phyloP scores from a whole-genome alignment of 2,888 invertebrate species.

The Tanypteryx hageni region DNA sequence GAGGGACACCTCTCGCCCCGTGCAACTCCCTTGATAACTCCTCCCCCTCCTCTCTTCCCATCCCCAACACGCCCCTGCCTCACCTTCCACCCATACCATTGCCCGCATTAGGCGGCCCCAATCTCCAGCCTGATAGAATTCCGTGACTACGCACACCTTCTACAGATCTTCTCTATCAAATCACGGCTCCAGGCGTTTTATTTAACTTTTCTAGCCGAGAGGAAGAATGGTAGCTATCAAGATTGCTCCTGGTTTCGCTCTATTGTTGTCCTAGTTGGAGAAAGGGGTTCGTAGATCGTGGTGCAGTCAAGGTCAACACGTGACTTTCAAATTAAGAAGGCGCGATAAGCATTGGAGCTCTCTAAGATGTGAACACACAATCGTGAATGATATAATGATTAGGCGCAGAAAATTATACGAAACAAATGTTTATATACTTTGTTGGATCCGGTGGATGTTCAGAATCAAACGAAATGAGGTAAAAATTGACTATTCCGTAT shows the following conservation, averaged over 20 bases:
- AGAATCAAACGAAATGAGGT: too few relatives aligned
- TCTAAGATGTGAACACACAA: too few relatives aligned
- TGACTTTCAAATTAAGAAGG: background rate
- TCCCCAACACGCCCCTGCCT: background rate
- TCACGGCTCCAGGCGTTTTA: background rate
- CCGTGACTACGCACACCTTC: background rate
- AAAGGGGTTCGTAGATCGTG: background rate
- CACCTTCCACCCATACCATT: background rate
- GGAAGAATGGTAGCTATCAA: slow-evolving; percentile 18
- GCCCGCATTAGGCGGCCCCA: background rate
- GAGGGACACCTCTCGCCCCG: slow-evolving; percentile 11
- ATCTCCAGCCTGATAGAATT: background rate
- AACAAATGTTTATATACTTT: too few relatives aligned
- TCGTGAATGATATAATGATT: too few relatives aligned
- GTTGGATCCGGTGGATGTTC: too few relatives aligned
- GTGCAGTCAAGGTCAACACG: background rate
- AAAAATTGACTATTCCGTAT: background rate
- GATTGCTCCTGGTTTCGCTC: background rate
- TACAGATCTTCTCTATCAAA: background rate
- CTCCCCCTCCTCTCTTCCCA: background rate
- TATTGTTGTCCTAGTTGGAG: background rate
- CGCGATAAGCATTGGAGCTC: too few relatives aligned
- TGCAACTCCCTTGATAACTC: slow-evolving; percentile 34
- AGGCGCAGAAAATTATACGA: too few relatives aligned
- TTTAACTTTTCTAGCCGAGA: background rate